Conservation (phyloP, 2,797 vertebrate genomes). For the Psittacula derbiana region DNA sequence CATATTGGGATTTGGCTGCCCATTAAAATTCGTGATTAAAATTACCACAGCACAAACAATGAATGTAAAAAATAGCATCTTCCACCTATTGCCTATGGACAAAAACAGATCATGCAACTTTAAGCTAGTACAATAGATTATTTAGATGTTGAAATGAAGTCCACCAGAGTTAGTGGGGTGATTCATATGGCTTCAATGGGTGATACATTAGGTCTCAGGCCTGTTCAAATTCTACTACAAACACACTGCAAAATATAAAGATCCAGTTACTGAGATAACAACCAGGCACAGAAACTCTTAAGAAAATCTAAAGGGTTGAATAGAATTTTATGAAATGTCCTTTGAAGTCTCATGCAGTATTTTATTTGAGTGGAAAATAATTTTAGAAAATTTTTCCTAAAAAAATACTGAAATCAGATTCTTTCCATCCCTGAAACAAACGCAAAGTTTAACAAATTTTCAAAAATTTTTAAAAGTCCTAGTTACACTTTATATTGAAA, state of each 20-base stretch:
- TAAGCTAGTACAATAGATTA: not conserved
- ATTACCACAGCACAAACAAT: not conserved
- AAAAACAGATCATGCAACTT: not conserved
- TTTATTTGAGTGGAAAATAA: not conserved
- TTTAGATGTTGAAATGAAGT: not conserved
- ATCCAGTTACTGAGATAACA: not conserved
- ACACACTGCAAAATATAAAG: not conserved
- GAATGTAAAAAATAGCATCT: not conserved
- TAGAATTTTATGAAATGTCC: not conserved
- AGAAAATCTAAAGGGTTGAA: not conserved
- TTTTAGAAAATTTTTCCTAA: not conserved
- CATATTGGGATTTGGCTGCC: not conserved
- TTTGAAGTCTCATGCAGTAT: not conserved
- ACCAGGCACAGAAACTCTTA: not conserved
- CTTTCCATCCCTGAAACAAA: not conserved
- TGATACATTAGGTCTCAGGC: not conserved
- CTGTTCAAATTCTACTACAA: not conserved
- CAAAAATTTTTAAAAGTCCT: not conserved
- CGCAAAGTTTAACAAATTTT: not conserved
- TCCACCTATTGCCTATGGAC: not conserved
- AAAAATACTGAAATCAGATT: not conserved
- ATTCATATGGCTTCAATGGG: not conserved
- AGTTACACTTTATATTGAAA: not conserved
- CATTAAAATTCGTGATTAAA: not conserved
- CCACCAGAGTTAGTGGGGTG: not conserved